A percentile compares a stretch with the other conserved stretches of the same genome.
phyloP scores from a whole-genome alignment of 2,797 vertebrate genomes.

The Cuniculus paca region DNA sequence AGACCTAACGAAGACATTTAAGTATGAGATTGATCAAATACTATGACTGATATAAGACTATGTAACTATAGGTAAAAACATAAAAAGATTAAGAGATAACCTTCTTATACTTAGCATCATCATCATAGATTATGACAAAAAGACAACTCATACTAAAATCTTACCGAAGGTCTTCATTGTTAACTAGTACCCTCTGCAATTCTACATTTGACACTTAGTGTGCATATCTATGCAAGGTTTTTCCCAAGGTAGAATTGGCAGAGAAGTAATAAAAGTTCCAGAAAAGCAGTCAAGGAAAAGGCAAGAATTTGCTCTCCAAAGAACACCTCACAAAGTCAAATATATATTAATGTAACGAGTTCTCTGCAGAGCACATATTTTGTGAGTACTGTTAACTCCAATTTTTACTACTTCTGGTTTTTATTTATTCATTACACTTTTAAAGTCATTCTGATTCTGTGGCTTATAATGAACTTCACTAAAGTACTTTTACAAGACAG shows the following conservation, averaged over 20 bases:
- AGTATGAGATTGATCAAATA: background rate
- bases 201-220: background rate
- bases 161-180: background rate
- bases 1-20: background rate
- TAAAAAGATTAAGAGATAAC: background rate
- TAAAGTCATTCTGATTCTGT: background rate
- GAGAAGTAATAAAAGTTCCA: background rate
- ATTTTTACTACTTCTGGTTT: background rate
- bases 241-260: background rate
- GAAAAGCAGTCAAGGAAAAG: background rate
- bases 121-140: background rate
- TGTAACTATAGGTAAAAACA: constrained; percentile 17
- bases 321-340: constrained; percentile 9
- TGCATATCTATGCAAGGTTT: background rate
- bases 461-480: background rate
- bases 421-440: background rate
- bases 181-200: background rate
- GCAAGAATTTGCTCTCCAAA: background rate
- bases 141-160: background rate
- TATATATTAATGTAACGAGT: background rate
- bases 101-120: background rate
- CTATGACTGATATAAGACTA: background rate
- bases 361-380: background rate
- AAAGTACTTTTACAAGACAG: background rate
- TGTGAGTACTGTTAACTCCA: background rate